Conservation (phyloP, 2,113 vertebrate genomes). For the Eurystomus gularis region DNA sequence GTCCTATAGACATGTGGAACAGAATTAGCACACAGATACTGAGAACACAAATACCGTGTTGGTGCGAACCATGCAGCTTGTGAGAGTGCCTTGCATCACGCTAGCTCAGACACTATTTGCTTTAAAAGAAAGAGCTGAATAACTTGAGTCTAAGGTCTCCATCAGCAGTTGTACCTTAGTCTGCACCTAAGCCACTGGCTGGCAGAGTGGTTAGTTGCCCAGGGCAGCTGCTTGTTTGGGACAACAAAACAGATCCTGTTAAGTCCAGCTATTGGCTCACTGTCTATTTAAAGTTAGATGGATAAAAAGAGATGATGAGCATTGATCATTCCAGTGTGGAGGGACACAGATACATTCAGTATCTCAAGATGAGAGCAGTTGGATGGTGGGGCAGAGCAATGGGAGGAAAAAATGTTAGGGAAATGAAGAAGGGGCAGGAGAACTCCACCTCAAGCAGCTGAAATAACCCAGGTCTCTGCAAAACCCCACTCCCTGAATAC, state of each 20-base stretch:
- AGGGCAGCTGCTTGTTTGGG: constrained; percentile 3
- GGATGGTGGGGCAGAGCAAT: not conserved
- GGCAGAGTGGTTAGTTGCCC: not conserved
- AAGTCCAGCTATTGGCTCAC: constrained; percentile 9
- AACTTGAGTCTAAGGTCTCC: not conserved
- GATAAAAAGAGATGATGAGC: not conserved
- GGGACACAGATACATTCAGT: not conserved
- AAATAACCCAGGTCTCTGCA: not conserved
- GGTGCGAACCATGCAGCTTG: not conserved
- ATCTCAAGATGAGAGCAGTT: not conserved
- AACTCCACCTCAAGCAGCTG: not conserved
- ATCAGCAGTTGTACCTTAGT: not conserved
- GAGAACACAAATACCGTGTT: not conserved
- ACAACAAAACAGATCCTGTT: not conserved
- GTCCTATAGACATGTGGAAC: not conserved
- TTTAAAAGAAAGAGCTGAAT: not conserved
- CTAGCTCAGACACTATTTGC: not conserved
- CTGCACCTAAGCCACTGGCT: not conserved
- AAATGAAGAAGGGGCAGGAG: not conserved
- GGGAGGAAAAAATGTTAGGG: not conserved
- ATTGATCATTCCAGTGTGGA: not conserved
- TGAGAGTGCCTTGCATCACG: accelerated
- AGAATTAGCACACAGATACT: not conserved
- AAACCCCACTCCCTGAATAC: not conserved
- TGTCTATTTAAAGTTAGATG: constrained; percentile 21